Base-by-base conservation (phyloP, 2,113 vertebrate genomes). In the Mormoops blainvillei region DNA sequence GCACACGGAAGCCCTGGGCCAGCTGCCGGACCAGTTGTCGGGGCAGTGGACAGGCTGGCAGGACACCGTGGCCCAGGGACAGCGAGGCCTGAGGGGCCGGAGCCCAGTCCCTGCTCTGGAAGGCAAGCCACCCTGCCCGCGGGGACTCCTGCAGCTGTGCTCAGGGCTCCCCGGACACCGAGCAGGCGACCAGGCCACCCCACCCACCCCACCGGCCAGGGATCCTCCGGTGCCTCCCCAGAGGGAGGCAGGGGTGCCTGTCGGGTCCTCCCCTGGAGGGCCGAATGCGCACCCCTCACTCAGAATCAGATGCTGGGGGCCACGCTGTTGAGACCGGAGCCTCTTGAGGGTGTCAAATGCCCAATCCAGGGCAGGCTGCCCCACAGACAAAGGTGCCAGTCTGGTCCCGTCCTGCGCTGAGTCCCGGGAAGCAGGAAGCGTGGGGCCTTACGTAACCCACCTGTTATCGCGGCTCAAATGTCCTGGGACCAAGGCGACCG, bases 401-500 rank as follows among this genome's bases (percentile, higher is more conserved):
- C 41, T 48, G 70, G 78, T 7, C 13, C 14, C 6, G 48, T 7
- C 54, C 20, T 0, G 0, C 16, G 48, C 45, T 12, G 16, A 33
- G 73, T 10, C 43, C 19, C 74, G 2, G 77, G 67, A 78, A 86
- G 54, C 19, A 86, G 80, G 91, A 97, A 95, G 94, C 87, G 54
- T 61, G 36, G 89, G 82, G 86, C 61, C 1, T 1, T 13, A 1
- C 8, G 19, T 0, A 89, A 50, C 94, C 68, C 84, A 76, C 89
- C 1, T 0, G 97, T 77, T 77, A 33, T 81, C 63, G 87, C 38
- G 87, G 74, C 91, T 97, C 95, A 97, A 96, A 94, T 2, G 86
- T 94, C 87, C 45, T 52, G 28, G 11, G 92, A 84, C 78, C 68
- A 38, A 68, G 67, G 89, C 76, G 84, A 84, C 68, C 77, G 36